These are phyloP conservation scores for Poecilia latipinna DNA, from an alignment of 2,113 vertebrate species.

Conservation along the genomic window DNA sequence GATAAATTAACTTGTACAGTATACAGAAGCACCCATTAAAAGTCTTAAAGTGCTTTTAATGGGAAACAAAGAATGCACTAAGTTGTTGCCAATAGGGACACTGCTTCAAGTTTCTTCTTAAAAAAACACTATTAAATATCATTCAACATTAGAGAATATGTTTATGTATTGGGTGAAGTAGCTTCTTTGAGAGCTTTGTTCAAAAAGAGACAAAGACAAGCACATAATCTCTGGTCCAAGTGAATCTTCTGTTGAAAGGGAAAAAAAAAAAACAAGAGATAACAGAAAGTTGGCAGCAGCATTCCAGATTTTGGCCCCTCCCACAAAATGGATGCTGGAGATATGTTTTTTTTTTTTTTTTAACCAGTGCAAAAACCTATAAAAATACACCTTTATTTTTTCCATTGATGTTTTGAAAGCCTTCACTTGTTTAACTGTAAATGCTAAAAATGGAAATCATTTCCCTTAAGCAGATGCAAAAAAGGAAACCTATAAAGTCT, in stretches of 20 bases:
- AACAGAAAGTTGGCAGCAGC: background rate
- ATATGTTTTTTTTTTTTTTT: background rate
- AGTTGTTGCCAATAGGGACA: background rate
- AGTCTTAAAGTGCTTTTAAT: background rate
- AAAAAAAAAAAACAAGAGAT: background rate
- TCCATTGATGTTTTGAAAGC: background rate
- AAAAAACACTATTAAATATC: background rate
- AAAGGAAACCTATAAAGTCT: background rate
- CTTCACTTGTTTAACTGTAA: background rate
- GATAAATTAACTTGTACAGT: too few relatives aligned
- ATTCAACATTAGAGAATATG: background rate
- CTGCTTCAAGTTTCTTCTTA: background rate
- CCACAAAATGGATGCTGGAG: background rate
- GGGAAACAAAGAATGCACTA: background rate
- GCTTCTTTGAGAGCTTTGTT: too few relatives aligned
- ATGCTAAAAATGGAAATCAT: background rate
- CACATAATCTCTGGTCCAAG: too few relatives aligned
- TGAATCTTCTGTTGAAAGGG: too few relatives aligned
- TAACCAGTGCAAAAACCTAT: background rate
- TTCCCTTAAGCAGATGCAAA: background rate
- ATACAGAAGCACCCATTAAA: background rate
- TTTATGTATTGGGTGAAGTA: too few relatives aligned
- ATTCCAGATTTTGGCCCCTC: background rate
- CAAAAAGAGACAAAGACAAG: too few relatives aligned
- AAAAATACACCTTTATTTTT: background rate